These are phyloP conservation scores for Etheostoma nigrum DNA, from an alignment of 2,797 vertebrate genomes.

Conservation along the genomic window DNA sequence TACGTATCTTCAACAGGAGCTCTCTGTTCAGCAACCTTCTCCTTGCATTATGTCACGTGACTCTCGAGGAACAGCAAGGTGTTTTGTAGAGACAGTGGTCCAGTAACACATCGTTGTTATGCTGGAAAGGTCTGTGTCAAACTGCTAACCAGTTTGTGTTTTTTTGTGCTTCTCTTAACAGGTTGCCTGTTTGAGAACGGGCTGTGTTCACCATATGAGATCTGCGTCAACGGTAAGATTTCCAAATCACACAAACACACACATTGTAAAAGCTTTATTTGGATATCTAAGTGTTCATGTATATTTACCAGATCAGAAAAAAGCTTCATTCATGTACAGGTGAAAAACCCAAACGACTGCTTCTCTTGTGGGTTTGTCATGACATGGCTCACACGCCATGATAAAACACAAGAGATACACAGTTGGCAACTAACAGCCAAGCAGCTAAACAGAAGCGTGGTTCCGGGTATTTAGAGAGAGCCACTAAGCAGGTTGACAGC, in stretches of 20 bases:
- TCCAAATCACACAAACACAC: not conserved
- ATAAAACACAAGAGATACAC: no score
- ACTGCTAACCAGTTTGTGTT: not conserved
- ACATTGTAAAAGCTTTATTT: not conserved
- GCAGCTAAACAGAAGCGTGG: no score
- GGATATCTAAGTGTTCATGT: not conserved
- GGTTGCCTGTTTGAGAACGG: constrained; percentile 93
- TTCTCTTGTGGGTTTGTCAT: no score
- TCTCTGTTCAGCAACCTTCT: no score
- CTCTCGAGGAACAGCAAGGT: not conserved
- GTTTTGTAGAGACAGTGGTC: not conserved
- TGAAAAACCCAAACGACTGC: no score
- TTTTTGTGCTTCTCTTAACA: constrained; percentile 60
- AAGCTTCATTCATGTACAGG: no score
- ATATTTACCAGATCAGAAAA: not conserved
- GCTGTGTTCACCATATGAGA: constrained; percentile 89
- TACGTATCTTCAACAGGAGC: no score
- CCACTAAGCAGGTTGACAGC: no score
- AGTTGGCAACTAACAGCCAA: no score
- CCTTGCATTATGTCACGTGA: no score
- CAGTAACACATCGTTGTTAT: not conserved
- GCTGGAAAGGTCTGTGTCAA: not conserved
- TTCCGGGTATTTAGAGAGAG: no score
- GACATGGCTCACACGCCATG: no score
- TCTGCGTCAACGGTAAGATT: constrained; percentile 94